phyloP scores from a whole-genome alignment of 2,113 vertebrate species.

The Girardinichthys multiradiatus region DNA sequence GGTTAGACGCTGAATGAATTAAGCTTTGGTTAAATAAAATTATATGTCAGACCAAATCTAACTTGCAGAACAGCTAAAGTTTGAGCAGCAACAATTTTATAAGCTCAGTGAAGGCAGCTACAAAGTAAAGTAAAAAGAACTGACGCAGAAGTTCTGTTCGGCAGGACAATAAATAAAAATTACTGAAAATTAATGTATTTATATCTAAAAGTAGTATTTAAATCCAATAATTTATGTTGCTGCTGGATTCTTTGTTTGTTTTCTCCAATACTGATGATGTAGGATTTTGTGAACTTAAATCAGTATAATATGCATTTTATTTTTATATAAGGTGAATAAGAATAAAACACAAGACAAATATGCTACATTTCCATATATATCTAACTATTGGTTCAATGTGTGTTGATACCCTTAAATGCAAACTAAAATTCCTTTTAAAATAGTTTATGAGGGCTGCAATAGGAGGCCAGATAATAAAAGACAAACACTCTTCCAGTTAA shows the following conservation, averaged over 20 bases:
- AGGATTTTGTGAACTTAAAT: too few relatives aligned
- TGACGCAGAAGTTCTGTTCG: too few relatives aligned
- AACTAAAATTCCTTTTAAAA: neutral
- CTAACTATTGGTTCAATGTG: neutral
- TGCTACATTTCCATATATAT: neutral
- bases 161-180: too few relatives aligned
- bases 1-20: too few relatives aligned
- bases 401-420: neutral
- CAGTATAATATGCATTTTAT: too few relatives aligned
- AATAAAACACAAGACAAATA: neutral
- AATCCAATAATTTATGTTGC: too few relatives aligned
- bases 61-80: neutral
- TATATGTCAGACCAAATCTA: too few relatives aligned
- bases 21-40: neutral
- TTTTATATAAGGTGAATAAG: too few relatives aligned
- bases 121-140: neutral
- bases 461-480: neutral
- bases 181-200: too few relatives aligned
- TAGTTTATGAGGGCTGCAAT: neutral
- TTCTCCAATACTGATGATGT: too few relatives aligned
- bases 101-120: neutral
- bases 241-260: too few relatives aligned
- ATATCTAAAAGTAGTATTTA: too few relatives aligned
- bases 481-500: neutral
- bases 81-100: neutral